Evolutionary conservation across 2,113 vertebrate genomes (phyloP).

Genomic region (Cinclus cinclus): DNA sequence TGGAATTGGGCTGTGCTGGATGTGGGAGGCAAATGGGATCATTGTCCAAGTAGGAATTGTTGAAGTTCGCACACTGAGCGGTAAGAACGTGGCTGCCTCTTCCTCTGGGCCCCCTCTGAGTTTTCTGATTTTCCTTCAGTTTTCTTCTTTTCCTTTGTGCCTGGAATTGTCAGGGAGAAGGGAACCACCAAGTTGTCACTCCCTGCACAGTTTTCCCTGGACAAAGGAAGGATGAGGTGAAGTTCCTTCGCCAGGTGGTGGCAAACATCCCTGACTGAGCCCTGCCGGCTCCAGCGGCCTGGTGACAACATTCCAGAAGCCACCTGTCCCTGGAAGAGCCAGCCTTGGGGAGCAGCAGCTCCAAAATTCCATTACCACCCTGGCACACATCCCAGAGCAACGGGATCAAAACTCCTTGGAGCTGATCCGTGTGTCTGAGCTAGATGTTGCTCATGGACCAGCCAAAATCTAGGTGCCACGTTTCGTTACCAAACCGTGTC

Average conservation of each 20-base stretch:
- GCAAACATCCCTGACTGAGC: background rate
- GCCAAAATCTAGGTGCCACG: no score
- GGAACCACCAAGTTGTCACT: background rate
- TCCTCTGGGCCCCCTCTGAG: background rate
- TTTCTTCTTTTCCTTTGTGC: background rate
- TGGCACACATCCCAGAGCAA: background rate
- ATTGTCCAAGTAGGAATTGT: no score
- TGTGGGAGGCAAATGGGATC: fast-evolving
- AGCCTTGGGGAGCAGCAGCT: background rate
- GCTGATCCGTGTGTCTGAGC: background rate
- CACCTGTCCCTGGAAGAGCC: background rate
- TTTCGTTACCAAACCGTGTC: background rate
- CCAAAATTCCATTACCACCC: background rate
- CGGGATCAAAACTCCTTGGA: background rate
- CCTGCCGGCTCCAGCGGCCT: background rate
- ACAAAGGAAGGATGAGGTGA: background rate
- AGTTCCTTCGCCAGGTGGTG: background rate
- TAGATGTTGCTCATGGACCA: background rate
- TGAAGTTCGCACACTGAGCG: background rate
- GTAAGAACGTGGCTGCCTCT: background rate
- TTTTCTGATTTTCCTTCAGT: no score
- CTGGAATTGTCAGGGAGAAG: background rate
- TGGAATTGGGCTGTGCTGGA: background rate
- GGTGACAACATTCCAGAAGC: background rate
- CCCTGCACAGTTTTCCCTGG: background rate